phyloP scores from a whole-genome alignment of 1,140 invertebrate genomes.

The Colletes gigas region DNA sequence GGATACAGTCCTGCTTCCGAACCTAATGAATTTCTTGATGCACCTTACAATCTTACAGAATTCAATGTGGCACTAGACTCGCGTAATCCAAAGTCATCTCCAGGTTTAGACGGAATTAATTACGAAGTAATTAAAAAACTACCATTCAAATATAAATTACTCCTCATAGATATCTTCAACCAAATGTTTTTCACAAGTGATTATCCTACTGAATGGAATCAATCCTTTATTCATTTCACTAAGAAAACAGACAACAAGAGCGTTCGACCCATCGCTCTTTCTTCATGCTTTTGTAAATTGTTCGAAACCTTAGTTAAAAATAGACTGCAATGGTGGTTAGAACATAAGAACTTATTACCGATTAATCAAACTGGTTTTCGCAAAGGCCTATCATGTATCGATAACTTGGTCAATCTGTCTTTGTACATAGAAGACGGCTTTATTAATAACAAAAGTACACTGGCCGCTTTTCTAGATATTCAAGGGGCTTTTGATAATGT shows the following conservation, averaged over 20 bases:
- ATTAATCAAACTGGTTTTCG: background rate
- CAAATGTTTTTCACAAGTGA: too few relatives aligned
- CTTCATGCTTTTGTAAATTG: conserved; percentile 15
- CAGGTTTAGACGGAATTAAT: conserved; percentile 4
- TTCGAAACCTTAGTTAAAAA: conserved; percentile 13
- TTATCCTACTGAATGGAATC: too few relatives aligned
- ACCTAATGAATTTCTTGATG: background rate
- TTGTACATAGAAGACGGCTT: too few relatives aligned
- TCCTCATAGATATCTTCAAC: too few relatives aligned
- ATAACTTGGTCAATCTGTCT: background rate
- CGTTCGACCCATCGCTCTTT: background rate
- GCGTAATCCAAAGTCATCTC: background rate
- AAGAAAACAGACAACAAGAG: background rate
- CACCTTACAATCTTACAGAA: background rate
- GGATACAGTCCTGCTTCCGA: background rate
- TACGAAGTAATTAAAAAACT: too few relatives aligned
- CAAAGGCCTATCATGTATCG: background rate
- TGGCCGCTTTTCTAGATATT: background rate
- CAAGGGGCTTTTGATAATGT: background rate
- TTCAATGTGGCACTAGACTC: background rate
- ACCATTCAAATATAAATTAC: too few relatives aligned
- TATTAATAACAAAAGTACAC: background rate
- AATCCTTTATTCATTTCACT: background rate
- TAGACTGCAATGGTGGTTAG: conserved; percentile 15
- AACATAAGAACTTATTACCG: background rate